phyloP scores from a whole-genome alignment of 2,888 invertebrate species.

The Pseudococcus viburni region DNA sequence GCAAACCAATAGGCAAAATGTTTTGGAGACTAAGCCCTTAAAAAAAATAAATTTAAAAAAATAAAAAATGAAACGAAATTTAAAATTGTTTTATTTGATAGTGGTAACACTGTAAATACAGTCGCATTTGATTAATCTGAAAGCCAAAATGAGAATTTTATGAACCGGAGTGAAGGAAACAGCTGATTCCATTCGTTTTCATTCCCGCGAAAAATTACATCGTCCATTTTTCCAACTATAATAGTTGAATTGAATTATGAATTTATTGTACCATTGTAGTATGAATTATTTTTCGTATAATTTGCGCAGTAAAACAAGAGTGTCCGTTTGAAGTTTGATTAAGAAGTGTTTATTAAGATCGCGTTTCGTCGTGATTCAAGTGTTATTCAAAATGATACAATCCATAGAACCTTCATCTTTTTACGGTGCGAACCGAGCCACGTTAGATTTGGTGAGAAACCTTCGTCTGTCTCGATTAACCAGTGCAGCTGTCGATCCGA shows the following conservation, averaged over 20 bases:
- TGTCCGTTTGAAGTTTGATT: background rate
- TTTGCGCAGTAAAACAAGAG: too few species aligned
- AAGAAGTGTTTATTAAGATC: background rate
- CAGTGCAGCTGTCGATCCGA: background rate
- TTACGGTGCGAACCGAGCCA: conserved; percentile 52
- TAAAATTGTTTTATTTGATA: background rate
- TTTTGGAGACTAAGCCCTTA: too few species aligned
- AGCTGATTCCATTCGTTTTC: background rate
- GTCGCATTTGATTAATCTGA: background rate
- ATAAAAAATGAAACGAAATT: background rate
- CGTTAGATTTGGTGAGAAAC: conserved; percentile 51
- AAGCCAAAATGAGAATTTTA: background rate
- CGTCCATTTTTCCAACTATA: background rate
- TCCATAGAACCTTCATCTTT: conserved; percentile 44
- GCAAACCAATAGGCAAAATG: too few species aligned
- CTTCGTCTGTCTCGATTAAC: conserved; percentile 48
- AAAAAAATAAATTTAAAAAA: background rate
- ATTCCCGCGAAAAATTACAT: background rate
- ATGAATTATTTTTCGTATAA: too few species aligned
- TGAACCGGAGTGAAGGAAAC: background rate
- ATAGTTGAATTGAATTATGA: background rate
- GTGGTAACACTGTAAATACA: background rate
- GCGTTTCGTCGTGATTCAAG: background rate
- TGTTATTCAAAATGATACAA: conserved; percentile 36
- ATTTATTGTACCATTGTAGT: background rate